phyloP scores from a whole-genome alignment of 2,113 vertebrate genomes.

The Psettodes erumei region DNA sequence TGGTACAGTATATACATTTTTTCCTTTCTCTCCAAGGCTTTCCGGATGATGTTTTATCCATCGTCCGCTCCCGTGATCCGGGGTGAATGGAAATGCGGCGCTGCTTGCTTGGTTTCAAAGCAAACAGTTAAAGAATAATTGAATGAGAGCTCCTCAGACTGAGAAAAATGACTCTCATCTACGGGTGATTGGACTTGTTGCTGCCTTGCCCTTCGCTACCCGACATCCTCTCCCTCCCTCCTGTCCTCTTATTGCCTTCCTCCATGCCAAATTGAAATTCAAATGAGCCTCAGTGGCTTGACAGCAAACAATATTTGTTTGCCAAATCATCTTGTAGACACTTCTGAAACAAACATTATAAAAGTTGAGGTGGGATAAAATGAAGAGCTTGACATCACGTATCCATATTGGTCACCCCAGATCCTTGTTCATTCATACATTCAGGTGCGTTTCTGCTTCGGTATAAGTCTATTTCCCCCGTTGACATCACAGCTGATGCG shows the following conservation, averaged over 20 bases:
- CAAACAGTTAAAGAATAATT: conserved; percentile 82
- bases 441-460: conserved; percentile 43
- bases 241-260: conserved; percentile 41
- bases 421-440: conserved; percentile 44
- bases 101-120: conserved; percentile 72
- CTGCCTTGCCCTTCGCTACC: conserved; percentile 51
- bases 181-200: conserved; percentile 80
- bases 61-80: conserved; percentile 59
- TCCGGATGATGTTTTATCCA: conserved; percentile 58
- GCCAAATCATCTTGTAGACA: conserved; percentile 52
- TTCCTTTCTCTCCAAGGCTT: conserved; percentile 12
- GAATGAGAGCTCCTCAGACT: conserved; percentile 79
- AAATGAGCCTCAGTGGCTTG: conserved; percentile 62
- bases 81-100: conserved; percentile 75
- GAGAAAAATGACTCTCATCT: conserved; percentile 84
- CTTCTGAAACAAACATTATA: conserved; percentile 36
- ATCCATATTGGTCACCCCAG: neutral
- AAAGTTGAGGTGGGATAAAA: conserved; percentile 40
- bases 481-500: conserved; percentile 51
- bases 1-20: neutral
- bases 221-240: conserved; percentile 29
- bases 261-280: conserved; percentile 67
- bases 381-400: conserved; percentile 32
- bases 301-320: conserved; percentile 60
- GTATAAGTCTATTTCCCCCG: conserved; percentile 35